Base-by-base conservation (phyloP, 2,888 invertebrate genomes). In the Scaptomyza polygonia region DNA sequence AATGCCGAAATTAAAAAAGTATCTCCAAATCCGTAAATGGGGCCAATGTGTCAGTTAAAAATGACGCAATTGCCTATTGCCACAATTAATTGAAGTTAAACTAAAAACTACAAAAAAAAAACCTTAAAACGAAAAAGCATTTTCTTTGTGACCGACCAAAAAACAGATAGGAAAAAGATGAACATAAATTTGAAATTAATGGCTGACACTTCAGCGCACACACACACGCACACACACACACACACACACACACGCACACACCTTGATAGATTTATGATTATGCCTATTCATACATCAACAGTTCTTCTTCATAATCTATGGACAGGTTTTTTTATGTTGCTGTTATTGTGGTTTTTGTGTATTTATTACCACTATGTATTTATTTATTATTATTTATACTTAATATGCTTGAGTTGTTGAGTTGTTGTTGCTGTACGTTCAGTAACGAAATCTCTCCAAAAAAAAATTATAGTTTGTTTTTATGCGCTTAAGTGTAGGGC, bases 161-260 rank as follows among this genome's bases (percentile, higher is more conserved):
- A 12, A 32, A 32, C 1, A 12, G 3, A 34, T 5, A 32, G 4
- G 11, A 3, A 9, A 68, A 55, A 83, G 77, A 80, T 86, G 72
- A 86, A 77, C 63, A 86, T 84, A 74, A 86, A 80, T 84, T 71
- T 62, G 1, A 69, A 84, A 81, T 86, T 81, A 86, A 81, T 84
- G 68, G 66, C 84, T 64, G 67, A 79, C 85, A 79, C 85, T 81
- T 85, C 71, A 67, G 63, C 67, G 61, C 61, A 65, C 64, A 59
- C 78, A 36, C 36, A 14, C 36, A 14, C 14, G 14, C 36, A 14
- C n/a, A 34, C 25, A 25, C 25, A 62, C 74, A 36, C 14, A 14
- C 36, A 14, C 14, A 14, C 8, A 36, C 12, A 34, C 32, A 34
- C n/a, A 14, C n/a, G 2, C 1, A 14, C 63, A 71, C 64, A 62